Evolutionary conservation across 2,888 invertebrate genomes (phyloP).

Genomic region (Nephrotoma guestfalica): DNA sequence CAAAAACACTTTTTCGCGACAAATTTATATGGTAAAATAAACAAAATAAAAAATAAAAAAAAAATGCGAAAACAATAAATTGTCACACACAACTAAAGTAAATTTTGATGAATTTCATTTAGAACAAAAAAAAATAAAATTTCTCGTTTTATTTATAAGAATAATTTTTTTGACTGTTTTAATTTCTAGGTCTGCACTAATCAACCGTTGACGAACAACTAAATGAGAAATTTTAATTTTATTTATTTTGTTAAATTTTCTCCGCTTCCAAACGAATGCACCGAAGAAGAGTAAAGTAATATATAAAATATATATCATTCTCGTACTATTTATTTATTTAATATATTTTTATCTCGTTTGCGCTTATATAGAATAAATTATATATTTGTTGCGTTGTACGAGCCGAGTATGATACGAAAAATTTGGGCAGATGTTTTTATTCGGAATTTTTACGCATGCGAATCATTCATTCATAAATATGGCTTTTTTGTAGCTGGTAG

Average conservation of each 20-base stretch:
- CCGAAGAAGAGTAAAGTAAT: not conserved
- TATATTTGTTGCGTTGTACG: not conserved
- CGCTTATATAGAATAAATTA: not conserved
- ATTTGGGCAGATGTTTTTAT: not conserved
- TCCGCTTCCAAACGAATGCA: not conserved
- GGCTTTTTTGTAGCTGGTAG: not conserved
- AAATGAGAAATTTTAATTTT: not conserved
- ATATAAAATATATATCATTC: not conserved
- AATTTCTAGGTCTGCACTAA: not conserved
- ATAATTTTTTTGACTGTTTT: too few relatives aligned
- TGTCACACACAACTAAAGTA: not conserved
- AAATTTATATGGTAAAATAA: not conserved
- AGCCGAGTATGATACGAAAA: not conserved
- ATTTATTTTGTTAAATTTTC: not conserved
- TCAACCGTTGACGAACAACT: not conserved
- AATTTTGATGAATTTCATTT: not conserved
- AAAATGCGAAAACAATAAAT: not conserved
- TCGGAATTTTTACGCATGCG: not conserved
- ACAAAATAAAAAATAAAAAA: not conserved
- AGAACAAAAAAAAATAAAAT: not conserved
- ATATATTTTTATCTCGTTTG: not conserved
- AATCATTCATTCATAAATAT: not conserved
- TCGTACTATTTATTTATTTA: not conserved
- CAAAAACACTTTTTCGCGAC: not conserved
- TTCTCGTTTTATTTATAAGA: not conserved